phyloP scores from a whole-genome alignment of 2,113 vertebrate genomes.

The Phainopepla nitens region DNA sequence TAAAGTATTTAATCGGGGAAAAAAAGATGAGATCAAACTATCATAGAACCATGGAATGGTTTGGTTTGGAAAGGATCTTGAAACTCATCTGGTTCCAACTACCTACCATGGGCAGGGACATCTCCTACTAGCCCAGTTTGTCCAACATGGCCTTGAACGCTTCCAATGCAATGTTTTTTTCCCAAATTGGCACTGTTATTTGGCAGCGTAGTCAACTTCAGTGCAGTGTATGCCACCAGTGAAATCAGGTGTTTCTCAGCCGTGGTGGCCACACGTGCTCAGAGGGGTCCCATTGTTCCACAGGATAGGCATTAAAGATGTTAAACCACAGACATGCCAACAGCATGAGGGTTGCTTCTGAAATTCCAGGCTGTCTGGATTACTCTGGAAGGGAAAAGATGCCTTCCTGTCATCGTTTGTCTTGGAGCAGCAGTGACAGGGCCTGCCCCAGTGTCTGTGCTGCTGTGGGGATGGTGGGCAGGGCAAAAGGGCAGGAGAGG shows the following conservation, averaged over 20 bases:
- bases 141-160: neutral
- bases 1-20: neutral
- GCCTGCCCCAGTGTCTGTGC: neutral
- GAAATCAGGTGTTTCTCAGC: neutral
- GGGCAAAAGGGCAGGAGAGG: neutral
- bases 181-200: neutral
- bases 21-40: neutral
- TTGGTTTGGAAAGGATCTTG: neutral
- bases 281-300: accelerated
- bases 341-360: neutral
- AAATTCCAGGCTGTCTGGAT: neutral
- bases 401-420: neutral
- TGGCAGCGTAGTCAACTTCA: neutral
- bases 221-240: neutral
- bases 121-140: neutral
- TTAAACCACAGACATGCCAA: accelerated
- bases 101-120: neutral
- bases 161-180: neutral
- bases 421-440: neutral
- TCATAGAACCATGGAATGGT: neutral
- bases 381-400: neutral
- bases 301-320: accelerated
- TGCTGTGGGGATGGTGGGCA: neutral
- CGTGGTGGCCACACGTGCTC: neutral
- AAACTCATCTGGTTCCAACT: neutral